Base-by-base conservation (phyloP, 2,797 vertebrate species). In the Notolepis coatsorum region DNA sequence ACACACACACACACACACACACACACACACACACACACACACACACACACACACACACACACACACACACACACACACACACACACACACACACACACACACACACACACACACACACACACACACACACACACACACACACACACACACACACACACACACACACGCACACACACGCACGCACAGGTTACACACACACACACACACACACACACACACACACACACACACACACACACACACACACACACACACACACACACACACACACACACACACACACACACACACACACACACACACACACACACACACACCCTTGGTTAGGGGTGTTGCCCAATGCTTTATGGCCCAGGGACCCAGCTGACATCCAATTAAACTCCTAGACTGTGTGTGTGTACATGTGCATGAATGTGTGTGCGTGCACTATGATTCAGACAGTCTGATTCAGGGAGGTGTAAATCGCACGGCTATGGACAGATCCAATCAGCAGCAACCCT, bases 401-500 rank as follows among this genome's bases (percentile, higher is more conserved):
- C 71, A 57, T 54, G 28, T 70, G 68, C 48, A 12, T 39, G 6
- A 37, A 25, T n/a, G 18, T 58, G 17, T 65, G 37, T 61, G 49
- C 65, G 61, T 65, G 31, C 63, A 37, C 13, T 55, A 41, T 28
- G 49, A 66, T 39, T 28, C 65, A 49, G 68, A 73, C 84, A 86
- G 77, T 54, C 82, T 84, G 90, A 87, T 87, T 87, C 79, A 73
- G 79, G 83, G 83, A 54, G 73, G 69, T 77, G 87, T 93, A 92
- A 92, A 92, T 93, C 85, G 73, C 68, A 60, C 78, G 65, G 68
- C 78, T 80, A 69, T 75, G 76, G 85, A 90, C 90, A 89, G 90
- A 91, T 91, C 91, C 89, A 92, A 91, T 93, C 92, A 91, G 82
- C 79, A 80, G 61, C 84, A 80, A 71, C 77, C 80, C 81, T 84